Percentiles rank a stretch among this genome's conserved stretches.
These are phyloP conservation scores for Pseudonaja textilis DNA, from an alignment of 2,113 vertebrate genomes.

Conservation along the genomic window DNA sequence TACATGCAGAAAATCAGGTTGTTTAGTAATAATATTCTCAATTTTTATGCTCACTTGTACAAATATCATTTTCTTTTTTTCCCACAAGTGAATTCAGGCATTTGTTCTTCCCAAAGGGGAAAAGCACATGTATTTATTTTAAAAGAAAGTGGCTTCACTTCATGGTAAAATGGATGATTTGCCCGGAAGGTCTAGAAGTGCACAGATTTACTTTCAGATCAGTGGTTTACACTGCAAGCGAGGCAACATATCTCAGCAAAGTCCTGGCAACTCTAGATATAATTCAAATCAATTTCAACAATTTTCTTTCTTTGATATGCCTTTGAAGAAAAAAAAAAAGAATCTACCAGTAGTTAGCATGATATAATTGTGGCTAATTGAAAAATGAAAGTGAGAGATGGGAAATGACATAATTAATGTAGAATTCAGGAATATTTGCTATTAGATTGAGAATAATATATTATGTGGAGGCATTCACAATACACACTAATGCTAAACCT, in stretches of 20 bases:
- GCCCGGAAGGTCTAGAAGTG: background rate
- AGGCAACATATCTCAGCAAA: background rate
- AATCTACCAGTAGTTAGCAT: background rate
- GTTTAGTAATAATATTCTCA: background rate
- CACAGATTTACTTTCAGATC: background rate
- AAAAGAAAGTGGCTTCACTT: slow-evolving; percentile 1
- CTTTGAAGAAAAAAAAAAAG: background rate
- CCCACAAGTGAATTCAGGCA: background rate
- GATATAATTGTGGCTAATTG: background rate
- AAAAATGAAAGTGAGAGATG: background rate
- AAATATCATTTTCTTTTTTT: background rate
- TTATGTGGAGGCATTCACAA: background rate
- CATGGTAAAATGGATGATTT: background rate
- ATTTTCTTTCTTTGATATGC: background rate
- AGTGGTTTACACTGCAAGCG: background rate
- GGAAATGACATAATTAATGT: background rate
- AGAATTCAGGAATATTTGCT: background rate
- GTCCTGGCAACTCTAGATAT: background rate
- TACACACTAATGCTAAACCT: background rate
- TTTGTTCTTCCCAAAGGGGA: slow-evolving; percentile 9
- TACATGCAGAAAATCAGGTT: background rate
- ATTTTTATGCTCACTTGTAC: slow-evolving; percentile 32
- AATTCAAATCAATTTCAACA: background rate
- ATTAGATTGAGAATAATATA: background rate
- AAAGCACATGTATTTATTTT: background rate